These are phyloP conservation scores for Sceliomorpha sp. DNA, from an alignment of 2,888 invertebrate species.

Conservation along the genomic window DNA sequence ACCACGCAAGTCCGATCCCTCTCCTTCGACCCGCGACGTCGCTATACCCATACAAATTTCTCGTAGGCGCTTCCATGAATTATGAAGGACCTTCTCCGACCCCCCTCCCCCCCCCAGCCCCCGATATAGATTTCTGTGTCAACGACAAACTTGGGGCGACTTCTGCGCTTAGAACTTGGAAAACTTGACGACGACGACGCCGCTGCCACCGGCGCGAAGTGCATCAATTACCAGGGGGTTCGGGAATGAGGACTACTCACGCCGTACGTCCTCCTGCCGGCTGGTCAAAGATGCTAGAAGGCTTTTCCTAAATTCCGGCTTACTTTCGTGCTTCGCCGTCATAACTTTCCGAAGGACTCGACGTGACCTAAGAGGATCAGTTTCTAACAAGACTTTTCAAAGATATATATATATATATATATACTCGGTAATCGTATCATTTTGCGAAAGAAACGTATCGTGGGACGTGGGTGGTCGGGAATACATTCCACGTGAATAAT, in stretches of 20 bases:
- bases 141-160: conserved; percentile 32
- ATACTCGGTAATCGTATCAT: too few relatives aligned
- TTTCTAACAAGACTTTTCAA: too few relatives aligned
- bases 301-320: conserved; percentile 7
- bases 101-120: too few relatives aligned
- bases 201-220: conserved; percentile 22
- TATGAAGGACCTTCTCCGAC: conserved; percentile 16
- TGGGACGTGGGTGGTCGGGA: too few relatives aligned
- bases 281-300: not conserved
- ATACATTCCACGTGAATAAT: too few relatives aligned
- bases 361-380: conserved; percentile 2
- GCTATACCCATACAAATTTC: conserved; percentile 44
- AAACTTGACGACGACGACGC: conserved; percentile 24
- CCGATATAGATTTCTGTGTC: conserved; percentile 37
- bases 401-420: too few relatives aligned
- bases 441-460: too few relatives aligned
- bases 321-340: not conserved
- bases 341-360: not conserved
- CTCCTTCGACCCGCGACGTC: conserved; percentile 2
- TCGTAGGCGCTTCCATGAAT: conserved; percentile 25
- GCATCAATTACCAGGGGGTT: conserved; percentile 19
- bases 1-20: conserved; percentile 13
- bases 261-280: not conserved
- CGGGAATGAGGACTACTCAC: not conserved
- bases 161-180: conserved; percentile 13